Evolutionary conservation across 2,888 invertebrate genomes (phyloP), one percentile per base, ranked within the genome.

Genomic region (Rhagonycha lutea): DNA sequence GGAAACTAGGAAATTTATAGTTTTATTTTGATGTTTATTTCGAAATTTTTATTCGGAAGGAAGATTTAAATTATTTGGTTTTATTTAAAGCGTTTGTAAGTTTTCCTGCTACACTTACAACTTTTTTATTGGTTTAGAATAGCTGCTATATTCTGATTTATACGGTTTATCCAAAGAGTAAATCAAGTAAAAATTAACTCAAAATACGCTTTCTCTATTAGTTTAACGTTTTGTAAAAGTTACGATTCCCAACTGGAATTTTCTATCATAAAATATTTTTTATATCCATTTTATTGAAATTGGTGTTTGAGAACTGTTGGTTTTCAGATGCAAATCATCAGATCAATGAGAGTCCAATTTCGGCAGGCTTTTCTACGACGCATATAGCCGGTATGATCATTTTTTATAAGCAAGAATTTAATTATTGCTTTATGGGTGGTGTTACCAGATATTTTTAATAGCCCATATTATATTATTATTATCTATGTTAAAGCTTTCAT

Each of bases 311-410:
- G 18, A 73, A 70, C 75, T 78, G 68, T 78, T 75, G 72, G 62
- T 74, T 78, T 78, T 69, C 78, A 78, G 78, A 78, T 78, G 67
- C 28, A 65, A 78, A 69, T 73, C 72, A 75, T 72, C 78, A 78
- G 61, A 72, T 75, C 73, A 67, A 24, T 70, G 78, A 78, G 78
- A 74, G 70, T 61, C 70, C 63, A 62, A 74, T 77, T 69, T 69
- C 74, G 29, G 74, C 68, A 61, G 74, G 72, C 63, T 74, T 74
- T 69, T 74, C 77, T 28, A 23, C 77, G 10, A 74, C 77, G 61
- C 77, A 77, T 65, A 77, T 74, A 65, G 77, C 77, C 65, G 77
- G 77, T 77, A 77, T 77, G 77, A 24, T 8, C 24, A 9, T 24
- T 63, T 63, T 63, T 63, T 63, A 63, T 63, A 24, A 32, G 32